Base-by-base conservation (phyloP, 2,888 invertebrate species). In the Drosophila tripunctata region DNA sequence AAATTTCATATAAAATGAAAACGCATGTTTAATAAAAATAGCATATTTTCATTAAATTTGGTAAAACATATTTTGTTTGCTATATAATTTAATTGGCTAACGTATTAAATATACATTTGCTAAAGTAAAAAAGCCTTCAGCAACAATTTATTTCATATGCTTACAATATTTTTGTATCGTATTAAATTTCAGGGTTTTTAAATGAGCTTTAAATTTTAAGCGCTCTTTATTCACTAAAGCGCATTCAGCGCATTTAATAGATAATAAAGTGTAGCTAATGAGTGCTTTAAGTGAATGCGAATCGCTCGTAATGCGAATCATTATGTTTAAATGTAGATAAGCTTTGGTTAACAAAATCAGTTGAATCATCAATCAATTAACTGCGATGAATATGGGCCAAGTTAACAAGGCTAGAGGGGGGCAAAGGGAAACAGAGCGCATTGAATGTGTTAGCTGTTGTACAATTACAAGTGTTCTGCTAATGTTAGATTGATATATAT, bases 361-460 rank as follows among this genome's bases (percentile, higher is more conserved):
- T 58, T 31, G 55, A 58, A 40, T 72, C 71, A 72, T 71, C 71
- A 63, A 72, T 72, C 71, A 71, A 54, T 47, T 10, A 12, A 7
- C 14, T 31, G 10, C n/a, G n/a, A n/a, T n/a, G 43, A 31, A 58
- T 58, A 64, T 71, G 47, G 67, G 58, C 64, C 36, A 33, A 56
- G 58, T 27, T 67, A 48, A 36, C 21, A 33, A 6, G 21, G n/a
- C n/a, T n/a, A n/a, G n/a, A n/a, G n/a, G n/a, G n/a, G n/a, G n/a
- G n/a, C n/a, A n/a, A n/a, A n/a, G 14, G 15, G n/a, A 17, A 1
- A 35, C n/a, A n/a, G n/a, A n/a, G n/a, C n/a, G 27, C 0, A 17
- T 4, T 30, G 8, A 15, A 12, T 7, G 4, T 1, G 24, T 2
- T 27, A 2, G 17, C 8, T 50, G 17, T 19, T 50, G 24, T 38